These are phyloP conservation scores for Pachycephala philippinensis DNA, from an alignment of 2,113 vertebrate genomes.

Conservation along the genomic window DNA sequence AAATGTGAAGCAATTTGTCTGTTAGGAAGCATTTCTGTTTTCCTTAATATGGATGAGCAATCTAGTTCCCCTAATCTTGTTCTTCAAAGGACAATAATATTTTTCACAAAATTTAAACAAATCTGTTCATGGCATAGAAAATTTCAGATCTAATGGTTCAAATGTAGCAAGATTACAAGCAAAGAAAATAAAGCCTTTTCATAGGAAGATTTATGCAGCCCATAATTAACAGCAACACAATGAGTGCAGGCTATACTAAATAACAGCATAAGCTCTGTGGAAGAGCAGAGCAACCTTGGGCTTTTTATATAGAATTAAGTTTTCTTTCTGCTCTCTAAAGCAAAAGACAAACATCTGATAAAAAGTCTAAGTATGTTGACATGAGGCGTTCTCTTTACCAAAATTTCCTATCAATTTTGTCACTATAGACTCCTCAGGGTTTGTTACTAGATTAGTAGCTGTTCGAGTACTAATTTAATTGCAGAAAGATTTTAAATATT, in stretches of 20 bases:
- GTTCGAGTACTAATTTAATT: not conserved
- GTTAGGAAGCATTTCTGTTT: not conserved
- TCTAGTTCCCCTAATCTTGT: not conserved
- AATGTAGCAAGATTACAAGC: not conserved
- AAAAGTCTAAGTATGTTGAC: not conserved
- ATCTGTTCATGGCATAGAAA: not conserved
- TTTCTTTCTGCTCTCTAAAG: not conserved
- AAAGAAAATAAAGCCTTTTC: not conserved
- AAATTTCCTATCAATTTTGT: not conserved
- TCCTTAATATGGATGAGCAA: not conserved
- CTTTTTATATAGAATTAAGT: not conserved
- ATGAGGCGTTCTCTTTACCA: not conserved
- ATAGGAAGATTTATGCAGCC: not conserved
- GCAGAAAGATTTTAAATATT: not conserved
- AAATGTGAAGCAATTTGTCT: not conserved
- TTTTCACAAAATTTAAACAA: not conserved
- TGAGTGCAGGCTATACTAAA: not conserved
- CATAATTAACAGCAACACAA: not conserved
- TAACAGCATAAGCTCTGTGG: not conserved
- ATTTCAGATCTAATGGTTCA: not conserved
- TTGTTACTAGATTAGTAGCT: not conserved
- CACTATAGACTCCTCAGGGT: not conserved
- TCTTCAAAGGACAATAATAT: not conserved
- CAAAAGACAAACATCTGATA: not conserved
- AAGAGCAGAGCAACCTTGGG: not conserved